Conservation (phyloP, 2,888 invertebrate species). For the Trypoxylon attenuatum region DNA sequence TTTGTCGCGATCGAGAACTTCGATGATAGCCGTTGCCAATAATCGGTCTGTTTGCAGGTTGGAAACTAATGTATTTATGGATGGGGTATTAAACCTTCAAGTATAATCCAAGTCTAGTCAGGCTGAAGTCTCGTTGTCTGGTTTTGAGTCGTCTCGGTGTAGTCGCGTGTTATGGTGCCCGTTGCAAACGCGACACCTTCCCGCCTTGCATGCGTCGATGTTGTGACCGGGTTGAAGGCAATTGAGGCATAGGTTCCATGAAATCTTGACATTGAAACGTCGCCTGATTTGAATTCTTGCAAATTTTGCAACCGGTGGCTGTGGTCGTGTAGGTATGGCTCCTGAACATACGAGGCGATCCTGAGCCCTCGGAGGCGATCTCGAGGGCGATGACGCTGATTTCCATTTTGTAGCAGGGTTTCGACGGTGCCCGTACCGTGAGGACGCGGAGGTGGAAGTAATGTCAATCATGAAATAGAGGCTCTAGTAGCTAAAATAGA, state of each 20-base stretch:
- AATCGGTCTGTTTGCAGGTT: neutral
- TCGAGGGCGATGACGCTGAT: too few species aligned
- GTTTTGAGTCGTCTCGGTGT: neutral
- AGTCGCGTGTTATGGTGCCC: neutral
- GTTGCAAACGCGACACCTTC: neutral
- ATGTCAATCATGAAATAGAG: too few species aligned
- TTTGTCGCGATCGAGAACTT: neutral
- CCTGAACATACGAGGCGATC: too few species aligned
- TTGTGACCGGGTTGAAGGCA: neutral
- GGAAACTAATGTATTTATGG: too few species aligned
- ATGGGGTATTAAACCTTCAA: too few species aligned
- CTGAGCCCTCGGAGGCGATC: too few species aligned
- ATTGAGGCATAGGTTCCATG: neutral
- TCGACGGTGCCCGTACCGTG: too few species aligned
- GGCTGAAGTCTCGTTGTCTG: too few species aligned
- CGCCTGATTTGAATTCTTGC: neutral
- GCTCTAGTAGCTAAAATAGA: too few species aligned
- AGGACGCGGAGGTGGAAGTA: too few species aligned
- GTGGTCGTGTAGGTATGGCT: neutral
- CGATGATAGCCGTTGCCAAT: neutral
- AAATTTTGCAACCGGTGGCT: neutral
- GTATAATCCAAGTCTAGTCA: too few species aligned
- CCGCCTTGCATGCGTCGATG: neutral
- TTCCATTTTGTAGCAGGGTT: too few species aligned
- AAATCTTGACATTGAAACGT: neutral